Evolutionary conservation across 2,113 vertebrate genomes (phyloP), one percentile per base, ranked within the genome.

Genomic region (Oxygymnocypris stewartii): DNA sequence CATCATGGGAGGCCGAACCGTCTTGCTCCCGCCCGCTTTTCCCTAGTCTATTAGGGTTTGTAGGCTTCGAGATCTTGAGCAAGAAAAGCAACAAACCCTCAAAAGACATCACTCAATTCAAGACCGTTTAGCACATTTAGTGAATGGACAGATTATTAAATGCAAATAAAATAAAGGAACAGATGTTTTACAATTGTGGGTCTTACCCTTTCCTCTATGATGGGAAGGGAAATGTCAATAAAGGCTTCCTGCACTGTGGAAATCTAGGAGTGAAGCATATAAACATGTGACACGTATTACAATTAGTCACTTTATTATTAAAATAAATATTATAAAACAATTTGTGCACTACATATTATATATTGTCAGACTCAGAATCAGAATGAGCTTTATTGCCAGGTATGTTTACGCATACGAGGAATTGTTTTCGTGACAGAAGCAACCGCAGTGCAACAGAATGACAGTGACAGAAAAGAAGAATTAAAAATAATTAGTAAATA

Each of bases 191-290:
- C 7, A 40, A 61, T 35, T 16, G 31, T 23, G 7, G 16, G 35
- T 79, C 97, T 98, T 94, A 99, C 98, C 96, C 98, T 94, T 92
- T 99, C 98, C 92, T 99, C 98, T 92, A 97, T 97, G 91, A 99
- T 98, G 91, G 98, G 98, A 91, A 99, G 95, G 85, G 98, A 99
- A 93, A 99, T 97, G 94, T 99, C 98, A 91, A 99, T 98, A 91
- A 99, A 99, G 87, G 97, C 96, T 93, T 99, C 98, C 89, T 97
- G 98, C 89, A 98, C 96, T 13, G 95, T 96, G 59, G 97, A 99
- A 91, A 99, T 97, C 98, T 99, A 85, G 90, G 86, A 88, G 91
- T 88, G 91, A 90, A 91, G 93, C 91, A 90, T 88, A 93, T 9
- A 89, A 82, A 90, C 14, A 84, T 5, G 11, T 51, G 23, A 51